Evolutionary conservation across 2,888 invertebrate species (phyloP).

Genomic region (Osedax fenrisi): DNA sequence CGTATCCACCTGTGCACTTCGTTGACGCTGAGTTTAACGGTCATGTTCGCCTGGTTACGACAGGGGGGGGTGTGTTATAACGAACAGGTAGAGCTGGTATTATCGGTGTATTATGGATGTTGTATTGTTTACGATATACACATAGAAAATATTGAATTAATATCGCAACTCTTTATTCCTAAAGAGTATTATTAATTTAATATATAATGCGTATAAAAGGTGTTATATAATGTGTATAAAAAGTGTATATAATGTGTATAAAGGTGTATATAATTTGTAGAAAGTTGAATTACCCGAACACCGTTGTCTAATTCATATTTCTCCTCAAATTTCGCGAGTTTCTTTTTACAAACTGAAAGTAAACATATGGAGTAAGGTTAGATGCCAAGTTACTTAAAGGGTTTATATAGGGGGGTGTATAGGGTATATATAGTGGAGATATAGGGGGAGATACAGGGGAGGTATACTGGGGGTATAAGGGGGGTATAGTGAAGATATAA

Average conservation of each 20-base stretch:
- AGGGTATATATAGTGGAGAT: not conserved
- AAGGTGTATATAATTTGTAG: not conserved
- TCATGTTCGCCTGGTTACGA: too few species aligned
- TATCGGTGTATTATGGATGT: too few species aligned
- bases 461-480: not conserved
- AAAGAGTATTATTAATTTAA: not conserved
- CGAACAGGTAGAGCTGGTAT: too few species aligned
- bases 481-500: not conserved
- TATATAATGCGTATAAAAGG: not conserved
- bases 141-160: not conserved
- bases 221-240: not conserved
- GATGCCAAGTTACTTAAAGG: too few species aligned
- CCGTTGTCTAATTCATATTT: not conserved
- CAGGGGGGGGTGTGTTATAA: too few species aligned
- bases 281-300: not conserved
- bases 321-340: not conserved
- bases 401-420: not conserved
- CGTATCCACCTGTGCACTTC: too few species aligned
- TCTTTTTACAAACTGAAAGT: not conserved
- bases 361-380: not conserved
- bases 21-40: too few species aligned
- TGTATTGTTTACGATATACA: too few species aligned
- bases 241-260: not conserved
- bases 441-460: not conserved
- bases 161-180: not conserved